Base-by-base conservation (phyloP, 2,888 invertebrate genomes). In the Scaptomyza polygonia region DNA sequence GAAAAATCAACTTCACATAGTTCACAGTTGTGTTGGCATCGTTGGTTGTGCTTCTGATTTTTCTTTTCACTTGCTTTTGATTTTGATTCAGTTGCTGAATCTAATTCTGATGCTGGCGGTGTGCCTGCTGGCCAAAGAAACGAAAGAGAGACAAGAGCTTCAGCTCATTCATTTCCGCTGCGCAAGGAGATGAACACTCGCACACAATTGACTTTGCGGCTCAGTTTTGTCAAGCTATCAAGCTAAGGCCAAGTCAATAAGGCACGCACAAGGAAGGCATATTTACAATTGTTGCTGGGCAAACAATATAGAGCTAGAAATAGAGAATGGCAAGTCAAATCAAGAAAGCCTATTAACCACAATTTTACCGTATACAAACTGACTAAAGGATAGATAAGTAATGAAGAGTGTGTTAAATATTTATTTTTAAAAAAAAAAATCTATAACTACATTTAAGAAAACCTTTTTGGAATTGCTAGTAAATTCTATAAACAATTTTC, bases 131-230 rank as follows among this genome's bases (percentile, higher is more conserved):
- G 16, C 5, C 12, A 40, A 8, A n/a, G 36, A 8, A 29, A 14
- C 39, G 18, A 14, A 27, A 29, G 16, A 12, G 29, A 45, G 29
- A 12, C 53, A 58, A 30, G 32, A 25, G 40, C 36, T 39, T 16
- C 8, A 18, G 45, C 62, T 57, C 58, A 45, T 70, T 71, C 73
- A 86, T 72, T 79, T 85, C 80, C 80, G 85, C 62, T 59, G 66
- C 58, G 12, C 21, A 14, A 61, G 63, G 58, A 56, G 30, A 30
- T 47, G 32, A 40, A 5, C 25, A 52, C 55, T 51, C 8, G 36
- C 63, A 61, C 66, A 72, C 84, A 86, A 78, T 86, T 84, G 82
- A 86, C 82, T 84, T 86, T 86, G 82, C 64, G 82, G 79, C 87
- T 84, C 67, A 74, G 84, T 32, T 68, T 53, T 80, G 81, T 61